Conservation (phyloP, 2,888 invertebrate genomes). For the Lasioglossum figueresi region DNA sequence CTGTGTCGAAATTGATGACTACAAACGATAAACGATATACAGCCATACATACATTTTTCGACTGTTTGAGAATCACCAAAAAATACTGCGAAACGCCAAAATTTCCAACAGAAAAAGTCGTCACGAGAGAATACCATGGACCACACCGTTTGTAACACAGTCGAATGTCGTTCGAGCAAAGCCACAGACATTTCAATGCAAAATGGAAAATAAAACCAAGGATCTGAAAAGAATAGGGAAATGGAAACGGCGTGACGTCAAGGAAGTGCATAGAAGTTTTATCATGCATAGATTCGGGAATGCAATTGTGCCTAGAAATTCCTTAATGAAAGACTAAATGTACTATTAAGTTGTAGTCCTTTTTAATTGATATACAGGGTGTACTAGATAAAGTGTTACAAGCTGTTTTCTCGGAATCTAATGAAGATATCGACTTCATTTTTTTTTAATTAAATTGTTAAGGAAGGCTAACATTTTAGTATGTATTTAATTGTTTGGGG, state of each 20-base stretch:
- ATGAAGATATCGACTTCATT: no score
- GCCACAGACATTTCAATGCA: neutral
- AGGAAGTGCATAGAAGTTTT: neutral
- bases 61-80: neutral
- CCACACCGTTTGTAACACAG: neutral
- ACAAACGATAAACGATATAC: neutral
- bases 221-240: neutral
- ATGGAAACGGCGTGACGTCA: neutral
- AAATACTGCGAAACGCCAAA: neutral
- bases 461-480: neutral
- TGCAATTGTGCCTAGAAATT: neutral
- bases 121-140: neutral
- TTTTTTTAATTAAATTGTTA: no score
- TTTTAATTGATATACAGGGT: neutral
- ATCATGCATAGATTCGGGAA: neutral
- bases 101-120: neutral
- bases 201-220: neutral
- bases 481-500: no score
- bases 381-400: no score
- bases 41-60: neutral
- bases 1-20: no score
- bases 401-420: no score
- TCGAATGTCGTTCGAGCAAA: neutral
- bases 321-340: neutral
- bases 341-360: neutral